A percentile compares a stretch with the other conserved stretches of the same genome.
phyloP scores from a whole-genome alignment of 2,113 vertebrate species.

The Athene noctua region DNA sequence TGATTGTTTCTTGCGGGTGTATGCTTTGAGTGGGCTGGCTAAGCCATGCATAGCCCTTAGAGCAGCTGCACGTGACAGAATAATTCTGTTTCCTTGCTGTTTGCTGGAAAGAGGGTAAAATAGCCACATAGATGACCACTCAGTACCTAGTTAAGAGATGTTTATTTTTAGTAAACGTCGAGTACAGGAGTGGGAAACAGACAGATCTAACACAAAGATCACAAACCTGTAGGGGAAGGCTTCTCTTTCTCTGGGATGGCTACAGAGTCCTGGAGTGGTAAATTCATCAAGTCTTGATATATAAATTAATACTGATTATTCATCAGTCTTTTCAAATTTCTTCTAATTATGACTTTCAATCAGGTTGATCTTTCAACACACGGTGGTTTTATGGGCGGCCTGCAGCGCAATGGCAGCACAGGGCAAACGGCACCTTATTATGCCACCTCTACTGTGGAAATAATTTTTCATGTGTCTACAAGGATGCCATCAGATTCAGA shows the following conservation, averaged over 20 bases:
- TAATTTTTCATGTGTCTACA: slow-evolving; percentile 96
- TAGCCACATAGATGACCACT: not conserved
- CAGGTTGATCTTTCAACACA: slow-evolving; percentile 94
- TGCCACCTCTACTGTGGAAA: slow-evolving; percentile 95
- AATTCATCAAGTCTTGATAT: not conserved
- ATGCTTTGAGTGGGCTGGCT: not conserved
- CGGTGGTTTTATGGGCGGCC: slow-evolving; percentile 96
- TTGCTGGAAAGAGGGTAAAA: not conserved
- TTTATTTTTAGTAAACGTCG: not conserved
- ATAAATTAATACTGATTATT: not conserved
- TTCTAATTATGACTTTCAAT: not conserved
- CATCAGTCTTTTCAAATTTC: not conserved
- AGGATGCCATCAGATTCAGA: slow-evolving; percentile 96
- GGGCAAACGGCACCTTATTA: slow-evolving; percentile 94
- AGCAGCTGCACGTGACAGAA: not conserved
- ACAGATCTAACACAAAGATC: not conserved
- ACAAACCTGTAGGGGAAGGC: not conserved
- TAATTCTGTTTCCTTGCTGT: not conserved
- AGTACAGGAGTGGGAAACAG: not conserved
- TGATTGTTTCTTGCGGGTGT: accelerated
- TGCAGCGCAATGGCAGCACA: slow-evolving; percentile 96
- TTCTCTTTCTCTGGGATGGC: not conserved
- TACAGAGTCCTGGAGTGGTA: not conserved
- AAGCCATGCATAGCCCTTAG: not conserved
- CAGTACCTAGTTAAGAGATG: not conserved